Base-by-base conservation (phyloP, 1,140 invertebrate genomes). In the Diprion similis region DNA sequence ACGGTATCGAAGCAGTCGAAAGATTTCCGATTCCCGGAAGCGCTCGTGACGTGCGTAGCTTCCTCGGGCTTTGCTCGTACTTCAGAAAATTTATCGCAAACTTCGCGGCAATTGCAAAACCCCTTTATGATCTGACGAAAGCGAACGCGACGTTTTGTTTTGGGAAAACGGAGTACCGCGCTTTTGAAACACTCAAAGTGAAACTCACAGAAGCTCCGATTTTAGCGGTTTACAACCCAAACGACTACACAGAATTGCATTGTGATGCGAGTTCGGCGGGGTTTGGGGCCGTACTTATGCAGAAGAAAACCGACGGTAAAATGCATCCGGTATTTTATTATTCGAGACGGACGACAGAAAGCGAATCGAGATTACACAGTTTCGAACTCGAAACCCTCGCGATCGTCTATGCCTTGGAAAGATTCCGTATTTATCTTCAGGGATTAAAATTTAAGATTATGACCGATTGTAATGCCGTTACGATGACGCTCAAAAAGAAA, bases 171-270 rank as follows among this genome's bases (percentile, higher is more conserved):
- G 66, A 67, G 17, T 10, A 10, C n/a, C 8, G 9, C 17, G 66
- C 66, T 10, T 67, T 67, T 37, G 24, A 67, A 10, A 9, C 24
- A 8, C 66, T 67, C 8, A 67, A 67, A 67, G 10, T 10, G 17
- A 67, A 67, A 17, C 46, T 79, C 0, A 10, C 74, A 13, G 70
- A 73, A 66, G 10, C 66, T 10, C 66, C 66, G 66, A 67, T 67
- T 17, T 17, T 67, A 37, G 17, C 66, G 17, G n/a, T 67, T 10
- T 67, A 76, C 66, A 68, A 74, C 48, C 76, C 77, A 9, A 68
- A n/a, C 1, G 70, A 48, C 68, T 68, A 72, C 66, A 80, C 77
- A 2, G 77, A 82, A 67, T 10, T 79, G 10, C 73, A 82, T 75
- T 78, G 76, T 17, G 73, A 81, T 71, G 77, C 75, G 1, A 79